Evolutionary conservation across 2,113 vertebrate genomes (phyloP).

Genomic region (Mastomys coucha): DNA sequence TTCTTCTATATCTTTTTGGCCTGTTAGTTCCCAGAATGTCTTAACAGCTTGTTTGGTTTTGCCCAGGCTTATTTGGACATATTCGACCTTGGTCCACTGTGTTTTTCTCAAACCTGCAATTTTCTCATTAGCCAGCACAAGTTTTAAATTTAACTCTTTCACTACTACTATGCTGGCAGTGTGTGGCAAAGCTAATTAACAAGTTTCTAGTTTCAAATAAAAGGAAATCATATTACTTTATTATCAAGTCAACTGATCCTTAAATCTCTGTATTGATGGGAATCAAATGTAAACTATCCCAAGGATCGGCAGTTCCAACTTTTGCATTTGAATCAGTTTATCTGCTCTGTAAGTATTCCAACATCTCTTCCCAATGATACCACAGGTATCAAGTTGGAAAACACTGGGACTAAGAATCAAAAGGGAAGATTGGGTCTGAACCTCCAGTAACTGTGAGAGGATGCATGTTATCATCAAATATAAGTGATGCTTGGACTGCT

Average conservation of each 20-base stretch:
- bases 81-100: too few species aligned
- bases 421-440: background rate
- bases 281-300: background rate
- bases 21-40: too few species aligned
- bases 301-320: background rate
- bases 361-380: background rate
- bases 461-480: background rate
- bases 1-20: too few species aligned
- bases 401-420: slow-evolving; percentile 3
- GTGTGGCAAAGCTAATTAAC: background rate
- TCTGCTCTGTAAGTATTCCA: background rate
- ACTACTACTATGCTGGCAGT: background rate
- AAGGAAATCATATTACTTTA: background rate
- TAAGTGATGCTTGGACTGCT: background rate
- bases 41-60: too few species aligned
- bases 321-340: background rate
- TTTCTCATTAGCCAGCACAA: too few species aligned
- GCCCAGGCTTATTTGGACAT: too few species aligned
- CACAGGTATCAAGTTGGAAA: background rate
- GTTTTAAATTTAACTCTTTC: too few species aligned
- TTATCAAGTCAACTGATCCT: background rate
- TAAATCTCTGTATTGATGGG: background rate
- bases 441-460: background rate
- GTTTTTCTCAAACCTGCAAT: too few species aligned
- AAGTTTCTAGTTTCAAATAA: background rate